Evolutionary conservation across 2,113 vertebrate species (phyloP).

Genomic region (Kryptolebias marmoratus): DNA sequence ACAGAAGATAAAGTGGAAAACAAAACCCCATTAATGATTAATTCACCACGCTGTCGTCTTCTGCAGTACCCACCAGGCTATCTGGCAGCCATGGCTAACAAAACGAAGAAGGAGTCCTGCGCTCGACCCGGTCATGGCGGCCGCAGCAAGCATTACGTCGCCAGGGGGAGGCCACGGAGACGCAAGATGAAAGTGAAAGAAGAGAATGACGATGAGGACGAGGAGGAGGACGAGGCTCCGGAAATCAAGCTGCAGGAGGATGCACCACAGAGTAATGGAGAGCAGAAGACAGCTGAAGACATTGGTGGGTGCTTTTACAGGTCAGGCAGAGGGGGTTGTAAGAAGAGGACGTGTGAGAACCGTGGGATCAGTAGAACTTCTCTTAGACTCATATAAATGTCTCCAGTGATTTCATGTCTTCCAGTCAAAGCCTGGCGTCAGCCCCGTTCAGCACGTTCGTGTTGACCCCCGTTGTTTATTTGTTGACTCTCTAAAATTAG

Average conservation of each 20-base stretch:
- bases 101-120: conserved; percentile 88
- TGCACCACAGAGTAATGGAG: conserved; percentile 83
- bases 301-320: conserved; percentile 79
- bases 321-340: conserved; percentile 48
- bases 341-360: conserved; percentile 54
- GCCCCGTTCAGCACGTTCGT: background rate
- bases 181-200: conserved; percentile 73
- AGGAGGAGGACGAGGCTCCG: conserved; percentile 54
- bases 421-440: background rate
- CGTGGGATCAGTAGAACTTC: background rate
- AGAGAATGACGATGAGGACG: conserved; percentile 60
- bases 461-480: too few relatives aligned
- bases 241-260: conserved; percentile 55
- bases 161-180: conserved; percentile 77
- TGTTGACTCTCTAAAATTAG: background rate
- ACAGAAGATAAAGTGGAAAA: background rate
- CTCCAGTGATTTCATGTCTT: background rate
- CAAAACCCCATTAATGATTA: too few relatives aligned
- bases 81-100: conserved; percentile 94
- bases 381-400: background rate
- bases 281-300: conserved; percentile 82
- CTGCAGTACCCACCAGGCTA: conserved; percentile 95
- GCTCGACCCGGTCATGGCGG: conserved; percentile 67
- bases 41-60: background rate
- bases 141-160: conserved; percentile 83